phyloP scores from a whole-genome alignment of 2,888 invertebrate genomes.

The Meghimatium bilineatum region DNA sequence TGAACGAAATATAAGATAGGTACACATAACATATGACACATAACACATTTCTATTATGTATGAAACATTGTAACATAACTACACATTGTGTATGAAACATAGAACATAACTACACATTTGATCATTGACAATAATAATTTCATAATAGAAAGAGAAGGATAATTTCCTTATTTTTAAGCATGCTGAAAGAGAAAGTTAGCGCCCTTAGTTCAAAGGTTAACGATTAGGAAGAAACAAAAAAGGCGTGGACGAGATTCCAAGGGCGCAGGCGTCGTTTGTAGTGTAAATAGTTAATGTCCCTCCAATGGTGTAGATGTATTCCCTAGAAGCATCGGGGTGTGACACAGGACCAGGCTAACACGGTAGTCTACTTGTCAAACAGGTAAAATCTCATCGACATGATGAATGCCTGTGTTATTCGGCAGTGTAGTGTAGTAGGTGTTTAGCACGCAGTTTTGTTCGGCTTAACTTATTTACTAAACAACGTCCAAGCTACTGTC shows the following conservation, averaged over 20 bases:
- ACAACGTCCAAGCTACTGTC: neutral
- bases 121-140: no score
- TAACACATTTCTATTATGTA: no score
- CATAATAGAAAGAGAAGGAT: no score
- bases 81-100: no score
- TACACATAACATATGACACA: no score
- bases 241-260: constrained; percentile 10
- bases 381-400: constrained; percentile 21
- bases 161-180: no score
- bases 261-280: neutral
- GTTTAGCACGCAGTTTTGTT: no score
- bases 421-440: neutral
- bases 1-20: no score
- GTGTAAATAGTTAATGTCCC: constrained; percentile 34
- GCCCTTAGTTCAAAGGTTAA: constrained; percentile 34
- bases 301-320: neutral
- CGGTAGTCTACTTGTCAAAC: constrained; percentile 6
- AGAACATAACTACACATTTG: no score
- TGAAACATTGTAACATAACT: no score
- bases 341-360: constrained; percentile 32
- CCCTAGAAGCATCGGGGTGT: constrained; percentile 34
- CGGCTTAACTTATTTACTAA: no score
- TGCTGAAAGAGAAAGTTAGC: neutral
- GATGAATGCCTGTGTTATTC: neutral
- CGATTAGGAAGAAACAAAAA: neutral